Evolutionary conservation across 2,797 vertebrate species (phyloP).

Genomic region (Coracias cyanogaster): DNA sequence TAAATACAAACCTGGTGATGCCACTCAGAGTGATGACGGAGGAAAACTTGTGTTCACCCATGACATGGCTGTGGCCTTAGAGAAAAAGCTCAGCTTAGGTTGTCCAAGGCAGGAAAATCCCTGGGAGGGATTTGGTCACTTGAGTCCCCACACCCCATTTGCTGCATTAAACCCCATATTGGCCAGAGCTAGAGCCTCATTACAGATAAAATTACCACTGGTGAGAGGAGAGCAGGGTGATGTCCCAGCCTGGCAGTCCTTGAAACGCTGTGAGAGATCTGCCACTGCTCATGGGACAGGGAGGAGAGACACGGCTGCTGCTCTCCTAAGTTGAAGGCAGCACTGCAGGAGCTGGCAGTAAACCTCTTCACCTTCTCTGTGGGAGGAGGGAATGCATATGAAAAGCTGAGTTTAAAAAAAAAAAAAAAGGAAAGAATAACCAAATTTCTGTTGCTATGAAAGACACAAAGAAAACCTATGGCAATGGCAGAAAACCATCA

Average conservation of each 20-base stretch:
- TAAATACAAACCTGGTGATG: neutral
- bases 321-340: neutral
- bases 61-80: neutral
- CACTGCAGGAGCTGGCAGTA: fast-evolving
- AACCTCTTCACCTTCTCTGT: neutral
- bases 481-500: neutral
- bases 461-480: neutral
- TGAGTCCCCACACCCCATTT: neutral
- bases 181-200: neutral
- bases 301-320: neutral
- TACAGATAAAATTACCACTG: neutral
- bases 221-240: neutral
- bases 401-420: neutral
- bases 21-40: neutral
- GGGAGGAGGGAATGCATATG: neutral
- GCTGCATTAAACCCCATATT: fast-evolving
- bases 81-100: neutral
- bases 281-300: neutral
- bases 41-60: neutral
- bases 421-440: neutral
- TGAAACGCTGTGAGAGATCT: neutral
- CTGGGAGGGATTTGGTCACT: neutral
- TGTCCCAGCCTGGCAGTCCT: neutral
- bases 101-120: neutral
- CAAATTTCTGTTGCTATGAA: neutral